These are phyloP conservation scores for Propithecus coquereli DNA, from an alignment of 2,113 vertebrate genomes.

Conservation along the genomic window DNA sequence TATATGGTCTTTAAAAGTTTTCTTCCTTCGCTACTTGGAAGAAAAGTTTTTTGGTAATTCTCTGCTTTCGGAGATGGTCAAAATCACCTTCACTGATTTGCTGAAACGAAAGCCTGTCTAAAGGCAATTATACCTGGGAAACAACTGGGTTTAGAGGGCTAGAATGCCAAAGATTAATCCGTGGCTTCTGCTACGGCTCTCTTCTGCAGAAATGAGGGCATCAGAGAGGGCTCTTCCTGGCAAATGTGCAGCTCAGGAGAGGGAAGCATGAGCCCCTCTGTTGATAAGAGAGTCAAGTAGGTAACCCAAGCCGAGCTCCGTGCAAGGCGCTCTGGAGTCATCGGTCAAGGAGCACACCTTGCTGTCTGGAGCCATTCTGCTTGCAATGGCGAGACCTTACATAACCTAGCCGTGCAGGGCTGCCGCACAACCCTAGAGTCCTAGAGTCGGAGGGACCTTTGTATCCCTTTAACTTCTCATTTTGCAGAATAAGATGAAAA, in stretches of 20 bases:
- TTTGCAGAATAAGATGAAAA: not conserved
- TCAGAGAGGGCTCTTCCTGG: not conserved
- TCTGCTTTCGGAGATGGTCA: not conserved
- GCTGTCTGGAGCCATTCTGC: not conserved
- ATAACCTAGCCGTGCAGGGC: not conserved
- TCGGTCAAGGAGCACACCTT: not conserved
- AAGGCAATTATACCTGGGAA: not conserved
- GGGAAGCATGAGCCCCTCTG: not conserved
- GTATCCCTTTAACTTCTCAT: not conserved
- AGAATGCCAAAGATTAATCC: not conserved
- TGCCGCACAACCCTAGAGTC: rapidly evolving
- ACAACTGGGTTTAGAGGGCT: not conserved
- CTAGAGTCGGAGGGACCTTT: not conserved
- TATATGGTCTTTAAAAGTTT: not conserved
- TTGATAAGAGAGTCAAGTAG: not conserved
- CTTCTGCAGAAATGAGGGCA: not conserved
- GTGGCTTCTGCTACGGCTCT: not conserved
- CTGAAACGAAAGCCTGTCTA: conserved; percentile 1
- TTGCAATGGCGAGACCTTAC: not conserved
- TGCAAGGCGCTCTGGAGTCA: not conserved
- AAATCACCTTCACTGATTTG: not conserved
- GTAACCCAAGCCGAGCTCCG: not conserved
- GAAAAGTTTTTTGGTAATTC: not conserved
- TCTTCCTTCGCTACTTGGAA: not conserved
- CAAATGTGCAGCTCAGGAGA: rapidly evolving